Base-by-base conservation (phyloP, 2,113 vertebrate genomes). In the Gadus macrocephalus region DNA sequence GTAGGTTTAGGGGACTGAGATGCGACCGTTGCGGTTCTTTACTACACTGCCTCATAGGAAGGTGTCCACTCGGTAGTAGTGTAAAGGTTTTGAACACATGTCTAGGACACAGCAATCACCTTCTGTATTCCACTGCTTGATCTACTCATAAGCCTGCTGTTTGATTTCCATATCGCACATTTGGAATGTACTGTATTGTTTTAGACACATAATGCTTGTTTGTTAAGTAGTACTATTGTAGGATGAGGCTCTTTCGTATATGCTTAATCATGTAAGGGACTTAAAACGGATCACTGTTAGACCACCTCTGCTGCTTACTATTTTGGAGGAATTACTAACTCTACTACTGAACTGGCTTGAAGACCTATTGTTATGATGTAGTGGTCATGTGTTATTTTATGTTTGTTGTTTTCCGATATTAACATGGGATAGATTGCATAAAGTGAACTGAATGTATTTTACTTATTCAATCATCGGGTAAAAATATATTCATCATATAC, bases 401-500 rank as follows among this genome's bases (percentile, higher is more conserved):
- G 22, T 62, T 62, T 62, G 25, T 62, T 25, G 12, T 62, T 65
- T 65, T 49, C 9, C 42, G 42, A 49, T 64, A 68, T 53, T 71
- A 66, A 71, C 69, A 69, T 63, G 64, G 79, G 73, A 67, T 77
- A 74, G 72, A 77, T 67, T 58, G 53, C 53, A 56, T 53, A 64
- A 72, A 59, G 69, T 63, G 56, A 75, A 76, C 65, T 86, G 87
- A 87, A 88, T 88, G 84, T 90, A 86, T 81, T 83, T 74, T 67
- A 63, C 77, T 68, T 72, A 70, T 67, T 69, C 53, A 67, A 56
- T 78, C 71, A 74, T 60, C 62, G 53, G 55, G 42, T 14, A 49
- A 49, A 68, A 49, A 49, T 4, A 8, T 28, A 7, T 58, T 58
- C 7, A 75, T n/a, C 20, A 17, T 35, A 5, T n/a, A 68, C 31